These are phyloP conservation scores for Pelosia muscerda DNA, from an alignment of 2,888 invertebrate species.

Conservation along the genomic window DNA sequence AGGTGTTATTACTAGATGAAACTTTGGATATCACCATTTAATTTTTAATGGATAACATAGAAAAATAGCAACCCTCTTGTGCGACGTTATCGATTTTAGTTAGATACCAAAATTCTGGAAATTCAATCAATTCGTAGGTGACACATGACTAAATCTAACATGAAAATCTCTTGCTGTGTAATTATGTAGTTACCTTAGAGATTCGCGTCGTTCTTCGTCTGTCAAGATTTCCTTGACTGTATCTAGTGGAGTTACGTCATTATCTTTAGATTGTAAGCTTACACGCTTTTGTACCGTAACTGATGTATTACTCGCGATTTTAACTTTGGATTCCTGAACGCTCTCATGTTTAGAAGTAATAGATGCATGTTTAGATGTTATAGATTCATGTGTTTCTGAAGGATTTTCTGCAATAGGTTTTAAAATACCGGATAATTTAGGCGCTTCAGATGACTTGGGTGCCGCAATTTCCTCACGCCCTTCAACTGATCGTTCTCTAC, in stretches of 20 bases:
- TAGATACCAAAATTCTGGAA: background rate
- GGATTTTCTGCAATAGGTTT: background rate
- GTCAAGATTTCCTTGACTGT: background rate
- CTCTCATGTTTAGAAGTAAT: constrained; percentile 8
- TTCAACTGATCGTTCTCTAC: constrained; percentile 41
- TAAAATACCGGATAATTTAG: constrained; percentile 8
- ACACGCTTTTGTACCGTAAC: background rate
- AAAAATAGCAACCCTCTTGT: no score
- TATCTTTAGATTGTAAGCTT: background rate
- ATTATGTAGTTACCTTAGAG: constrained; percentile 55
- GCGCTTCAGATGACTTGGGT: background rate
- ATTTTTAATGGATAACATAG: no score
- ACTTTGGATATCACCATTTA: no score
- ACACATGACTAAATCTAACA: no score
- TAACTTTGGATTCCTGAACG: constrained; percentile 2
- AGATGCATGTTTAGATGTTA: constrained; percentile 4
- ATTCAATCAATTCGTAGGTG: background rate
- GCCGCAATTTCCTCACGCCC: background rate
- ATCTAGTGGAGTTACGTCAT: background rate
- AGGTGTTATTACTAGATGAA: no score
- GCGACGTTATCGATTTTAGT: background rate
- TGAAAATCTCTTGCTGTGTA: background rate
- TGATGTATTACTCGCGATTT: constrained; percentile 26
- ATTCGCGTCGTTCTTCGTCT: constrained; percentile 38
- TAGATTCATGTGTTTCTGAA: constrained; percentile 4